Percentiles rank a stretch among this genome's conserved stretches.
Conservation (phyloP, 2,888 invertebrate genomes). For the Gerris lacustris region DNA sequence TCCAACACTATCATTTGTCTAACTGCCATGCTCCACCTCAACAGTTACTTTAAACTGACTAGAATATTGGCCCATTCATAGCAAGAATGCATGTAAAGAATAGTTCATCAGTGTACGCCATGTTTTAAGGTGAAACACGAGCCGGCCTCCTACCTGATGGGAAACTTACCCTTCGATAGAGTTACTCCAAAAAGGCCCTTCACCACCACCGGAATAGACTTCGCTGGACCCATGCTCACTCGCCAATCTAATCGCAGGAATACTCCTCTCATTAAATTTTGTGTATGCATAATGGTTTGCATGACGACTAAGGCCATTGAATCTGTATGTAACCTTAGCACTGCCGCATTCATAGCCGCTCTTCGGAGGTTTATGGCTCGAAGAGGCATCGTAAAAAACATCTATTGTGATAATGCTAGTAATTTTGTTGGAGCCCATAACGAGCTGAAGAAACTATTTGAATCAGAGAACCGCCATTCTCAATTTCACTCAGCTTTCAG, state of each 20-base stretch:
- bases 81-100: too few species aligned
- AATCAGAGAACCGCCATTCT: neutral
- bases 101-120: too few species aligned
- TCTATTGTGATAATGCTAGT: slow-evolving; percentile 10
- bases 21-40: too few species aligned
- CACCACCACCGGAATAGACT: slow-evolving; percentile 1
- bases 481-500: slow-evolving; percentile 4
- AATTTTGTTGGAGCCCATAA: slow-evolving; percentile 11
- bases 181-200: neutral
- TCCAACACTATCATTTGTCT: too few species aligned
- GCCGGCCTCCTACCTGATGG: too few species aligned
- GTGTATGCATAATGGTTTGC: slow-evolving; percentile 6
- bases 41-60: too few species aligned
- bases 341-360: slow-evolving; percentile 7
- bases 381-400: slow-evolving; percentile 5
- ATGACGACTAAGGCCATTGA: slow-evolving; percentile 13
- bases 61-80: too few species aligned
- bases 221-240: slow-evolving; percentile 7
- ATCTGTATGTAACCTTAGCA: neutral
- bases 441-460: slow-evolving; percentile 10
- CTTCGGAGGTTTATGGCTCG: slow-evolving; percentile 7
- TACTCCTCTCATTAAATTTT: neutral
- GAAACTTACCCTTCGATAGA: too few species aligned
- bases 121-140: too few species aligned
- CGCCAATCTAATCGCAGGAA: neutral